Conservation (phyloP, 2,797 vertebrate species). For the Nyctibius grandis region DNA sequence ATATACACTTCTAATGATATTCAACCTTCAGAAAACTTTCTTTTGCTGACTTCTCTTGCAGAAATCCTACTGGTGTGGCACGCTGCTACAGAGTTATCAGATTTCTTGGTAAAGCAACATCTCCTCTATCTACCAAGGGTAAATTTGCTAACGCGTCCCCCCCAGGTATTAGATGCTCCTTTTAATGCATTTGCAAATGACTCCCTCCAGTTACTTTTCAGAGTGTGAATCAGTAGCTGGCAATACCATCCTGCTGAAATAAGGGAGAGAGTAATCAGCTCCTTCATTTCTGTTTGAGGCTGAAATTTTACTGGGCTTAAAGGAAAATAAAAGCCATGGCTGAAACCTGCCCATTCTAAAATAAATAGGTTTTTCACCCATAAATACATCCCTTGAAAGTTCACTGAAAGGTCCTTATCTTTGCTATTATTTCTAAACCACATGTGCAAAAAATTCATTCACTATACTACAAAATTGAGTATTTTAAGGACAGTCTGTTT, state of each 20-base stretch:
- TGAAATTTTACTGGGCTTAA: background rate
- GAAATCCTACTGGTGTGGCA: background rate
- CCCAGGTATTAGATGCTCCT: background rate
- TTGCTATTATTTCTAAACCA: background rate
- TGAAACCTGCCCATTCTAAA: background rate
- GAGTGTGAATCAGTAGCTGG: background rate
- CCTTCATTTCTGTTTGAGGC: background rate
- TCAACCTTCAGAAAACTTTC: background rate
- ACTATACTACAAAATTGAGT: background rate
- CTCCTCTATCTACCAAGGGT: background rate
- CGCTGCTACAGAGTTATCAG: background rate
- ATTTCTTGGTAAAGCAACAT: background rate
- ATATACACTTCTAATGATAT: background rate
- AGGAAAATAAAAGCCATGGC: background rate
- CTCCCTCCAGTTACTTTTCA: background rate
- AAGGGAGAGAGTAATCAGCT: background rate
- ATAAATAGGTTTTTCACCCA: background rate
- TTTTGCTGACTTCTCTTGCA: background rate
- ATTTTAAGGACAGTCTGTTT: background rate
- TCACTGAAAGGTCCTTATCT: background rate
- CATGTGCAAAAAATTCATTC: background rate
- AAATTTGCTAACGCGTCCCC: background rate
- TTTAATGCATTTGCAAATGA: background rate
- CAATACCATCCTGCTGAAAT: background rate
- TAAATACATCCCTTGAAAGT: background rate